phyloP scores from a whole-genome alignment of 2,888 invertebrate genomes.

The Horisme vitalbata region DNA sequence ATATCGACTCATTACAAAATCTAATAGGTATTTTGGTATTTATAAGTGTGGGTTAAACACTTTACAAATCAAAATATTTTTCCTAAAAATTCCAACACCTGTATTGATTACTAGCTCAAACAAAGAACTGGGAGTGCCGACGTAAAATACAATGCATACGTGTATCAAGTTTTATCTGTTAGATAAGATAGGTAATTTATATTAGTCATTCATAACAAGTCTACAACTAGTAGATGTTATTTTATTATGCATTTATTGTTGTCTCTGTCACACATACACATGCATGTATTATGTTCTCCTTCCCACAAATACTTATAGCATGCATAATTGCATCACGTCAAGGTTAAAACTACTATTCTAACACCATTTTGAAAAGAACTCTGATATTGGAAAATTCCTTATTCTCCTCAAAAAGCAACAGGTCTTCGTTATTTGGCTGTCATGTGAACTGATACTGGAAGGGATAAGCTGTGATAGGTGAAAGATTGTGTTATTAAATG shows the following conservation, averaged over 20 bases:
- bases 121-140: too few species aligned
- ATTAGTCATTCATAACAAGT: too few species aligned
- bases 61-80: too few species aligned
- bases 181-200: too few species aligned
- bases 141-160: too few species aligned
- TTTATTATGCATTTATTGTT: background rate
- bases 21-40: too few species aligned
- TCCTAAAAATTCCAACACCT: too few species aligned
- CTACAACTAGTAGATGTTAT: constrained; percentile 1
- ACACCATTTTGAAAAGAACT: constrained; percentile 26
- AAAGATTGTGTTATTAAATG: constrained; percentile 26
- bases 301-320: constrained; percentile 37
- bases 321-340: constrained; percentile 46
- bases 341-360: constrained; percentile 34
- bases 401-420: constrained; percentile 26
- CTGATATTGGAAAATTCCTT: constrained; percentile 11
- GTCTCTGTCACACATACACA: constrained; percentile 10
- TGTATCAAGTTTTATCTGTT: too few species aligned
- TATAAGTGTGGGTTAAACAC: too few species aligned
- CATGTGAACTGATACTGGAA: constrained; percentile 22
- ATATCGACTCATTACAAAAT: too few species aligned
- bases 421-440: constrained; percentile 32
- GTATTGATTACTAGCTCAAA: too few species aligned
- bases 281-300: constrained; percentile 33
- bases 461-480: constrained; percentile 29